These are phyloP conservation scores for Celastrina argiolus DNA, from an alignment of 2,888 invertebrate genomes.

Conservation along the genomic window DNA sequence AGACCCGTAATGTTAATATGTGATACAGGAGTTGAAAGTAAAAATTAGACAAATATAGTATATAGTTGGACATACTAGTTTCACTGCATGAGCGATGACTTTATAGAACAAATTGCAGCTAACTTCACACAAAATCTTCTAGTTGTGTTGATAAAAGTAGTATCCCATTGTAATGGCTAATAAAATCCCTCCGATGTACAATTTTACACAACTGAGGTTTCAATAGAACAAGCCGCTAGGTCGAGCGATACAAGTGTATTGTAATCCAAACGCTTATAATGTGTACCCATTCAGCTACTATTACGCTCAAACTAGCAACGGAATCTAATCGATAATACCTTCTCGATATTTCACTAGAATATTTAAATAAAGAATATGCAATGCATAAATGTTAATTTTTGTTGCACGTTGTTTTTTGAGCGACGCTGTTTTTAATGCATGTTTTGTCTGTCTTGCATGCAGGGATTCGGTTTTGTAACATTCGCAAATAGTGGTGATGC, in stretches of 20 bases:
- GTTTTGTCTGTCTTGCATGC: slow-evolving; percentile 98
- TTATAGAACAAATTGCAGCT: slow-evolving; percentile 74
- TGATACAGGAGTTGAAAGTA: not conserved
- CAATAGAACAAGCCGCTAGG: slow-evolving; percentile 66
- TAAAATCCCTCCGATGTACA: slow-evolving; percentile 45
- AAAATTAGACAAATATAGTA: not conserved
- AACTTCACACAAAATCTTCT: slow-evolving; percentile 60
- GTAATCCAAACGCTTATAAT: slow-evolving; percentile 75
- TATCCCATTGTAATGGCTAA: slow-evolving; percentile 53
- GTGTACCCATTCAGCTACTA: slow-evolving; percentile 75
- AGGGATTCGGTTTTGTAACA: slow-evolving; percentile 99
- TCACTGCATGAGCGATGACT: slow-evolving; percentile 68
- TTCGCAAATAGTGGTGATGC: slow-evolving; percentile 99
- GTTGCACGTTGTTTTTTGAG: slow-evolving; percentile 88
- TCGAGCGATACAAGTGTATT: slow-evolving; percentile 67
- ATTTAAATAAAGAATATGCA: slow-evolving; percentile 74
- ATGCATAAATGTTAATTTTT: slow-evolving; percentile 82
- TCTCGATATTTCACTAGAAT: slow-evolving; percentile 73
- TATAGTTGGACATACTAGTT: slow-evolving; percentile 36
- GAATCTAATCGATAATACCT: slow-evolving; percentile 66
- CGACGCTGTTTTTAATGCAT: slow-evolving; percentile 92
- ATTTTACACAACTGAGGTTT: slow-evolving; percentile 52
- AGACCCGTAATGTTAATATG: not conserved
- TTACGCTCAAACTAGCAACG: slow-evolving; percentile 78
- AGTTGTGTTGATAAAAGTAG: slow-evolving; percentile 56